These are phyloP conservation scores for Tetramorium bicarinatum DNA, from an alignment of 2,888 invertebrate genomes.

Conservation along the genomic window DNA sequence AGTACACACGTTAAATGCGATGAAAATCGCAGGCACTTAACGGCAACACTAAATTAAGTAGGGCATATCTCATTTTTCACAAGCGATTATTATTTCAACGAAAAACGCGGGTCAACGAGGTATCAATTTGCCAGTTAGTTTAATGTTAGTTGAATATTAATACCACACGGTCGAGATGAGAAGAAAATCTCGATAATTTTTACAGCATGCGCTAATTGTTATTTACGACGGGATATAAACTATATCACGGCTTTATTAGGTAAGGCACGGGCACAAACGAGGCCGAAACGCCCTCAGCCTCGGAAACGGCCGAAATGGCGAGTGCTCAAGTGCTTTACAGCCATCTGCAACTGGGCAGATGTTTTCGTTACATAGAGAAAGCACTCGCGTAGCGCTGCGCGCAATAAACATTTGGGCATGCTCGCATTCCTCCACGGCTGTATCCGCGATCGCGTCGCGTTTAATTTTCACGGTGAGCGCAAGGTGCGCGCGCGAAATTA, in stretches of 20 bases:
- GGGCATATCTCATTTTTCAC: neutral
- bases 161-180: slow-evolving; percentile 67
- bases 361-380: slow-evolving; percentile 53
- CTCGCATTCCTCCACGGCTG: neutral
- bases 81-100: slow-evolving; percentile 77
- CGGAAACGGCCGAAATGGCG: neutral
- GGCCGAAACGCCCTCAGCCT: slow-evolving; percentile 19
- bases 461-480: neutral
- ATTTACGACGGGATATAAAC: slow-evolving; percentile 83
- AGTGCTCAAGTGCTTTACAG: slow-evolving; percentile 30
- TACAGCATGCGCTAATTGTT: slow-evolving; percentile 81
- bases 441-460: neutral
- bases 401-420: slow-evolving; percentile 30
- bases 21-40: neutral
- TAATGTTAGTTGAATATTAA: slow-evolving; percentile 76
- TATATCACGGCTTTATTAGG: slow-evolving; percentile 81
- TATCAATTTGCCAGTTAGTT: slow-evolving; percentile 82
- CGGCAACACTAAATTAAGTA: slow-evolving; percentile 14
- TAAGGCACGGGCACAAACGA: neutral
- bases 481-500: neutral
- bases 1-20: neutral
- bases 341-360: slow-evolving; percentile 54
- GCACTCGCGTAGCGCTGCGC: slow-evolving; percentile 7
- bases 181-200: slow-evolving; percentile 74
- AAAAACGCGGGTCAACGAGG: slow-evolving; percentile 76